Evolutionary conservation across 2,113 vertebrate genomes (phyloP).

Genomic region (Myotis lucifugus): DNA sequence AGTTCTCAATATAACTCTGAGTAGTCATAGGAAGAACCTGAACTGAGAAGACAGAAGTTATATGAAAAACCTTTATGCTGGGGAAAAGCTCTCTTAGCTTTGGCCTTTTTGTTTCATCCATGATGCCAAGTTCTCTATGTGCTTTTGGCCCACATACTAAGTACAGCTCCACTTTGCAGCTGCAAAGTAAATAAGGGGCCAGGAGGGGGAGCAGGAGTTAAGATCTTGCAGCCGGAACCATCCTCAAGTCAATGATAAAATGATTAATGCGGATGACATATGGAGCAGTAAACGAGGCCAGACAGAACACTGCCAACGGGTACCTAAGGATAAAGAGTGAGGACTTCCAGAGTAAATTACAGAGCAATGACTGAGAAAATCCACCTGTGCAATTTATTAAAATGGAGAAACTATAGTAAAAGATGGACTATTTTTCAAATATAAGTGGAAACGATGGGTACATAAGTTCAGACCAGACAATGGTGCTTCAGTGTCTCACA

Average conservation of each 20-base stretch:
- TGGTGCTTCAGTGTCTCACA: neutral
- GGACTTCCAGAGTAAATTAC: neutral
- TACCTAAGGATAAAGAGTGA: neutral
- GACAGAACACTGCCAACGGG: neutral
- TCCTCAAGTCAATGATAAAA: neutral
- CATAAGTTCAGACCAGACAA: neutral
- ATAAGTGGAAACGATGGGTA: neutral
- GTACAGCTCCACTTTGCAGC: neutral
- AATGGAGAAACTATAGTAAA: neutral
- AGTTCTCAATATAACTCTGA: neutral
- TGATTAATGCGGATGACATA: neutral
- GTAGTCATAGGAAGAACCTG: neutral
- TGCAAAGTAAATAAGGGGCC: neutral
- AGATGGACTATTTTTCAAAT: neutral
- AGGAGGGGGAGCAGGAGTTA: neutral
- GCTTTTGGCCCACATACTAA: neutral
- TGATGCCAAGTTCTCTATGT: neutral
- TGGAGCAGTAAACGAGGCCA: neutral
- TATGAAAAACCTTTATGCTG: neutral
- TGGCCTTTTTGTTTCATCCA: neutral
- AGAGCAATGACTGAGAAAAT: neutral
- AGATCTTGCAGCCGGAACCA: neutral
- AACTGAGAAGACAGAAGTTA: neutral
- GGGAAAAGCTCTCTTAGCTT: neutral
- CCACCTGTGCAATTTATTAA: neutral